These are phyloP conservation scores for Adela reaumurella DNA, from an alignment of 2,888 invertebrate genomes.

Conservation along the genomic window DNA sequence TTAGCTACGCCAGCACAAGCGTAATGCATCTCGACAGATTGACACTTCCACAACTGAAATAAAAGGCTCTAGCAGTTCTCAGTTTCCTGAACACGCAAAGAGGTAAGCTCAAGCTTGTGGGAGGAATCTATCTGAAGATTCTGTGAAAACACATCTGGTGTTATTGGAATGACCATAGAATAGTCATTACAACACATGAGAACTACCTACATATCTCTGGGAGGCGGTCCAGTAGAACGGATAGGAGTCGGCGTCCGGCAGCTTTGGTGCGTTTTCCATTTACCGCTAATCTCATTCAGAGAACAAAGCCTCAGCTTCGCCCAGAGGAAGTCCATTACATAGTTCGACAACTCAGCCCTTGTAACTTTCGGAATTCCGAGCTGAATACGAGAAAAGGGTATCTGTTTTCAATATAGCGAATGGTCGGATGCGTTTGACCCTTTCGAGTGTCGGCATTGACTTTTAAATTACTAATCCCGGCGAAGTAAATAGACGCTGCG, in stretches of 20 bases:
- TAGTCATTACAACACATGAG: too few relatives aligned
- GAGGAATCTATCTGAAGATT: too few relatives aligned
- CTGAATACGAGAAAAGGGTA: constrained; percentile 55
- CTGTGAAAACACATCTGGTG: too few relatives aligned
- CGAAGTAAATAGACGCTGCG: constrained; percentile 43
- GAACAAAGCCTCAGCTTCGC: constrained; percentile 53
- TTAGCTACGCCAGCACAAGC: constrained; percentile 50
- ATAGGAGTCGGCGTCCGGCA: constrained; percentile 25
- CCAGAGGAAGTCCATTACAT: constrained; percentile 56
- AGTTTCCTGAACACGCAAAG: too few relatives aligned
- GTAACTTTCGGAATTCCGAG: constrained; percentile 51
- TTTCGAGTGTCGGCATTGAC: constrained; percentile 56
- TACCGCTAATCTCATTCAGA: constrained; percentile 34
- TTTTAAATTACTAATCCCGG: constrained; percentile 57
- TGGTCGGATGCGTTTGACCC: constrained; percentile 49
- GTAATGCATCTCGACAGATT: constrained; percentile 51
- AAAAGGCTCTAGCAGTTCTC: background rate
- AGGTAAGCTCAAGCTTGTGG: too few relatives aligned
- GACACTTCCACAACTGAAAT: constrained; percentile 21
- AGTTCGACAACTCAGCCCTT: constrained; percentile 57
- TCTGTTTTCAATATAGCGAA: constrained; percentile 51
- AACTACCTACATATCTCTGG: too few relatives aligned
- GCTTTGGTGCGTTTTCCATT: constrained; percentile 55
- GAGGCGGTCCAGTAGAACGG: too few relatives aligned
- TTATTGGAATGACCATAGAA: too few relatives aligned